Evolutionary conservation across 2,797 vertebrate genomes (phyloP).

Genomic region (Helicolenus hilgendorfi): DNA sequence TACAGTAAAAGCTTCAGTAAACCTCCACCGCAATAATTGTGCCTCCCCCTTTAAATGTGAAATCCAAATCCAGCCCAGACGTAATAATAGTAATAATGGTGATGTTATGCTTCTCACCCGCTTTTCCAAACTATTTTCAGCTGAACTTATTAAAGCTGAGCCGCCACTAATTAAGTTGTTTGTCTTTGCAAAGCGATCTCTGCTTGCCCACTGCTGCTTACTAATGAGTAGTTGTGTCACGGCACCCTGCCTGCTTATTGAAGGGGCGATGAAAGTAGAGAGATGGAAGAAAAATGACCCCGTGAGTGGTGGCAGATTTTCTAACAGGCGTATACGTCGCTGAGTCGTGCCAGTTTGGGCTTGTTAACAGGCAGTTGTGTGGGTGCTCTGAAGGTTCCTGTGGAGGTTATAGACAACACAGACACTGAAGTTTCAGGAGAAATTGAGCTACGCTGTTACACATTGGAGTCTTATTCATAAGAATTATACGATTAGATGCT

Average conservation of each 20-base stretch:
- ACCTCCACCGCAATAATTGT: slow-evolving; percentile 12
- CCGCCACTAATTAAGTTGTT: slow-evolving; percentile 87
- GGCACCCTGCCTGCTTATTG: slow-evolving; percentile 65
- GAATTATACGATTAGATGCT: neutral
- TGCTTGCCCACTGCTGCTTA: slow-evolving; percentile 73
- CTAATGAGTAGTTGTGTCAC: slow-evolving; percentile 80
- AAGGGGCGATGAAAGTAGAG: slow-evolving; percentile 64
- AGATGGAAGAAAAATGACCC: slow-evolving; percentile 64
- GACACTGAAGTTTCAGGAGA: neutral
- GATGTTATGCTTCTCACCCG: slow-evolving; percentile 59
- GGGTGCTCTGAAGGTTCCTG: slow-evolving; percentile 21
- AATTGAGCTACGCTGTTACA: neutral
- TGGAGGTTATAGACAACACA: neutral
- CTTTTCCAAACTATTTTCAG: slow-evolving; percentile 80
- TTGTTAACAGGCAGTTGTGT: slow-evolving; percentile 56
- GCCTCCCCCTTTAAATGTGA: slow-evolving; percentile 38
- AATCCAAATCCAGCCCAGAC: slow-evolving; percentile 44
- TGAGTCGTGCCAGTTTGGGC: neutral
- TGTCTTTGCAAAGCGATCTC: slow-evolving; percentile 84
- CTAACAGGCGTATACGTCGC: neutral
- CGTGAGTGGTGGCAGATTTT: slow-evolving; percentile 23
- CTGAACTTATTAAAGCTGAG: slow-evolving; percentile 80
- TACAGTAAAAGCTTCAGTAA: slow-evolving; percentile 20
- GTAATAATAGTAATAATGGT: slow-evolving; percentile 69
- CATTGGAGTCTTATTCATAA: neutral